Base-by-base conservation (phyloP, 2,113 vertebrate genomes). In the Trogon melanurus region DNA sequence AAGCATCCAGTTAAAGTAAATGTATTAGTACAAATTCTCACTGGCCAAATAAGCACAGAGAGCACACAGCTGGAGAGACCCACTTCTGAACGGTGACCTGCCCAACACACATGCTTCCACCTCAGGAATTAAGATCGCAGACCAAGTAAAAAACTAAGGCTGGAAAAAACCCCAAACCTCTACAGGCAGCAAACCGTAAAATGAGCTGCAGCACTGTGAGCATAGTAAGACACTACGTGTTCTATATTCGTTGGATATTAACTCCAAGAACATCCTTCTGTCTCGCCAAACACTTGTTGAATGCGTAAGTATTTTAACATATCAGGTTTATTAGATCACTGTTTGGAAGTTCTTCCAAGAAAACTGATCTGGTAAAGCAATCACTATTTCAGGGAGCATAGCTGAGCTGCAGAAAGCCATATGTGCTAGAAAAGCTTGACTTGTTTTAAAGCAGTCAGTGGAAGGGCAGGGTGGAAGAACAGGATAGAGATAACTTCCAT, bases 211-310 rank as follows among this genome's bases (percentile, higher is more conserved):
- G 90, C 60, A n/a, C 36, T 58, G 41, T 47, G 51, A 74, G 94
- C 41, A 36, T 36, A 88, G 50, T 44, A 93, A 80, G 90, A 91
- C 8, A 0, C 79, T 81, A 96, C n/a, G 75, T 96, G 96, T 94
- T 92, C 73, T 50, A 6, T 54, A 64, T 56, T 57, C 61, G 69
- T 60, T 36, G 76, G 84, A 51, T 70, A 89, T 11, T 38, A 88
- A 54, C 36, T 75, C 91, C 92, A 96, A 93, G 91, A 93, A 95
- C 94, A 93, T 94, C 91, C 78, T 58, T 82, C 92, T 14, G 58
- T 94, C 96, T 96, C 25, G 73, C 93, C 95, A 97, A 94, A 85
- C 91, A 95, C 88, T 95, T 96, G 95, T 44, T 93, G 95, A 94
- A 92, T 87, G 45, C 83, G 87, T 50, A 93, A 95, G 79, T 89